These are phyloP conservation scores for Ephydatia muelleri DNA, from an alignment of 37 sponge, comb jelly and placozoan species.

Conservation along the genomic window DNA sequence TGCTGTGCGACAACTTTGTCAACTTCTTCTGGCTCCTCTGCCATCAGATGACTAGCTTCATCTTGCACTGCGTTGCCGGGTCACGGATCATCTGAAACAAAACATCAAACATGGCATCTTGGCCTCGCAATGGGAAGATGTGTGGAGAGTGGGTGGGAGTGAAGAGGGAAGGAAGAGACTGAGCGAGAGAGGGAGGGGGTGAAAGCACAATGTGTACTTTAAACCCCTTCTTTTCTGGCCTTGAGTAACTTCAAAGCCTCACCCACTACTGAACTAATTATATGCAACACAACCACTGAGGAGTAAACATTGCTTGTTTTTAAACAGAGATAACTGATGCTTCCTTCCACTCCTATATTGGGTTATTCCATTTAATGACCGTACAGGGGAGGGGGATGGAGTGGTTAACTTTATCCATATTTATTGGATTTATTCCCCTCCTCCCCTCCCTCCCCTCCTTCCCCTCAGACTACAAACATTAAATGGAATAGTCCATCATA, in stretches of 20 bases:
- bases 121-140: no score
- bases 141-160: no score
- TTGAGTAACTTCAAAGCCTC: neutral
- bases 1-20: neutral
- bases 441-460: neutral
- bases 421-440: neutral
- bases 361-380: neutral
- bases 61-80: slow-evolving; percentile 25
- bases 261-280: neutral
- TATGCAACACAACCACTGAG: neutral
- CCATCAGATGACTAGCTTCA: neutral
- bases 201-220: no score
- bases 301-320: neutral
- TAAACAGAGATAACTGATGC: neutral
- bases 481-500: neutral
- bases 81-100: no score
- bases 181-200: no score
- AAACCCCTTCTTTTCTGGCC: no score
- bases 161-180: no score
- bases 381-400: neutral
- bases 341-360: neutral
- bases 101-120: no score
- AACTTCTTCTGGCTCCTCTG: neutral
- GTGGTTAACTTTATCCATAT: neutral
- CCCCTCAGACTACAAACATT: no score